Evolutionary conservation across 2,113 vertebrate species (phyloP).

Genomic region (Lepus americanus): DNA sequence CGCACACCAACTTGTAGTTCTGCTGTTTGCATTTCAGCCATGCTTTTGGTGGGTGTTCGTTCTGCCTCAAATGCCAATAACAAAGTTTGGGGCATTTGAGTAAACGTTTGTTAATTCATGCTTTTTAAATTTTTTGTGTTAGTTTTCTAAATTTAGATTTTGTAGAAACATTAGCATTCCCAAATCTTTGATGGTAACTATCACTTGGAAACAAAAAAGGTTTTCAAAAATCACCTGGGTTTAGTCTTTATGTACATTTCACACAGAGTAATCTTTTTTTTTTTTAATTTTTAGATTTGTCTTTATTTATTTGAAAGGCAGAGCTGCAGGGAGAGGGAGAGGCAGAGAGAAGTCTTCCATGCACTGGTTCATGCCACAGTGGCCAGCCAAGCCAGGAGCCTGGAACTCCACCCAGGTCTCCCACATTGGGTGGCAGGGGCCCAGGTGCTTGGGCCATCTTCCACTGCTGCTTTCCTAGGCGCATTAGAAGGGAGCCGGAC

Average conservation of each 20-base stretch:
- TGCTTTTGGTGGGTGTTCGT: not conserved
- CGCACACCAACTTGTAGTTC: not conserved
- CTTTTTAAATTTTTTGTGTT: not conserved
- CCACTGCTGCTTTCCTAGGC: no score
- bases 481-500: no score
- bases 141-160: slow-evolving; percentile 15
- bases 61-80: not conserved
- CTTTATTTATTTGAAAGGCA: no score
- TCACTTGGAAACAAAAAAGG: slow-evolving; percentile 2
- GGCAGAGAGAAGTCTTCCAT: no score
- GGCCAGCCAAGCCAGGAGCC: no score
- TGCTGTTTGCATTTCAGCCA: not conserved
- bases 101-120: not conserved
- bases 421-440: no score
- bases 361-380: no score
- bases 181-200: not conserved
- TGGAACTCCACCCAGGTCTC: not conserved
- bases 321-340: no score
- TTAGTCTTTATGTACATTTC: not conserved
- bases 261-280: not conserved
- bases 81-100: not conserved
- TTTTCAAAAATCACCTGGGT: slow-evolving; percentile 13
- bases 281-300: not conserved
- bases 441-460: no score
- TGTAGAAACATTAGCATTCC: not conserved